A percentile compares a stretch with the other conserved stretches of the same genome.
These are phyloP conservation scores for Trichonephila clavata DNA, from an alignment of 1,140 invertebrate genomes.

Conservation along the genomic window DNA sequence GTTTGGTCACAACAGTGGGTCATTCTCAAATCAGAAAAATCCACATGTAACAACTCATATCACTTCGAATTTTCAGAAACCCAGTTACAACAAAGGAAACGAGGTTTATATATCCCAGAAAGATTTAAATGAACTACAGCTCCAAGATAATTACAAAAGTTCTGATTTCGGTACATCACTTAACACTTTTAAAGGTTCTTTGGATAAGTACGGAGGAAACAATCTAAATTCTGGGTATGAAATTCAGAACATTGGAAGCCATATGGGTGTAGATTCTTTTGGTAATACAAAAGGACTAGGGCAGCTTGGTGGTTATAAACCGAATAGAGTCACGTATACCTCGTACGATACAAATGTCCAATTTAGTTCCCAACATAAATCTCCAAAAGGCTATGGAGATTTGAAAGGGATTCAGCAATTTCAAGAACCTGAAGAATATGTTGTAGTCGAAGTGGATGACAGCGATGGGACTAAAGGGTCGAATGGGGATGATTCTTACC, in stretches of 20 bases:
- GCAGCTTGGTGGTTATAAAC: background rate
- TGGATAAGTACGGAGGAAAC: background rate
- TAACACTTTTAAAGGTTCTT: background rate
- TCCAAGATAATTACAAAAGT: background rate
- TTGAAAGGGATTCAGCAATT: background rate
- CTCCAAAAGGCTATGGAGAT: background rate
- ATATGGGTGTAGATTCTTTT: background rate
- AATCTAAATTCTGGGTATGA: background rate
- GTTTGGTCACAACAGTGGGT: background rate
- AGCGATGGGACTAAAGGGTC: background rate
- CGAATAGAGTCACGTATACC: background rate
- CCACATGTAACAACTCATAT: background rate
- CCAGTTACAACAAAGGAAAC: background rate
- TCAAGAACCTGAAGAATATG: background rate
- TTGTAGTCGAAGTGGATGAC: slow-evolving; percentile 58
- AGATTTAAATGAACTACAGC: background rate
- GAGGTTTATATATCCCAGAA: background rate
- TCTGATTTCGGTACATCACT: background rate
- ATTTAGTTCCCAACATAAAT: background rate
- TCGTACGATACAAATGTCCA: background rate
- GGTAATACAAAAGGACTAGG: background rate
- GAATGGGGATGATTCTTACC: background rate
- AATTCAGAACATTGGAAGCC: background rate
- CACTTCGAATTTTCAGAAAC: background rate
- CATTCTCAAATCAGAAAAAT: background rate